Percentiles rank a stretch among this genome's conserved stretches.
Evolutionary conservation across 1,140 invertebrate genomes (phyloP).

Genomic region (Pygmarrhopalites habei): DNA sequence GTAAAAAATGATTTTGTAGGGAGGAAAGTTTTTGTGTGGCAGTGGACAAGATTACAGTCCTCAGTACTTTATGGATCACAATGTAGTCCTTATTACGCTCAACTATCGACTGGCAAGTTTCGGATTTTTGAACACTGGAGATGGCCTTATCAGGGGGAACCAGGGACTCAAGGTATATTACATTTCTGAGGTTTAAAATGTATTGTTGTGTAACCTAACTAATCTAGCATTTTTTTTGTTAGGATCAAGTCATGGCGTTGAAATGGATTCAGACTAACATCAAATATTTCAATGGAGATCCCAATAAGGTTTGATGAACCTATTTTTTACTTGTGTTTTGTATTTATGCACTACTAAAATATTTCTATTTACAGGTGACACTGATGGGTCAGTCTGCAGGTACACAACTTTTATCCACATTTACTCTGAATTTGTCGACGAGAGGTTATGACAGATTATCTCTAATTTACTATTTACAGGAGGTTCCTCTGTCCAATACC

Average conservation of each 20-base stretch:
- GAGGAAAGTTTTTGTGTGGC: slow-evolving; percentile 45
- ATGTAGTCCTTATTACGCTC: slow-evolving; percentile 52
- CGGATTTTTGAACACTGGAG: slow-evolving; percentile 30
- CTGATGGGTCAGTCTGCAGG: background rate
- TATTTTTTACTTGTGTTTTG: no score
- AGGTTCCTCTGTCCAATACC: slow-evolving; percentile 34
- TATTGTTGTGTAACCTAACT: no score
- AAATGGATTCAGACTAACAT: slow-evolving; percentile 25
- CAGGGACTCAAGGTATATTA: no score
- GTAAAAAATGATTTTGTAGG: slow-evolving; percentile 1
- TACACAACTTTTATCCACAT: no score
- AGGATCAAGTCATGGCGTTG: no score
- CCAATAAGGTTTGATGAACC: no score
- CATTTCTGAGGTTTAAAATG: no score
- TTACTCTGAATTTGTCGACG: no score
- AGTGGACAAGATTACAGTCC: slow-evolving; percentile 41
- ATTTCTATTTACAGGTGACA: no score
- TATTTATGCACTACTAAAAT: no score
- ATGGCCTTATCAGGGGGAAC: slow-evolving; percentile 22
- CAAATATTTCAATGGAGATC: slow-evolving; percentile 3
- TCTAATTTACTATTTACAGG: slow-evolving; percentile 11
- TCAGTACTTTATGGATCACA: slow-evolving; percentile 43
- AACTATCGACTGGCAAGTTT: slow-evolving; percentile 51
- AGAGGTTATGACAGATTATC: background rate
- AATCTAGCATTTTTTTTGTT: no score